Conservation (phyloP, 2,888 invertebrate species). For the Calameuta filiformis region DNA sequence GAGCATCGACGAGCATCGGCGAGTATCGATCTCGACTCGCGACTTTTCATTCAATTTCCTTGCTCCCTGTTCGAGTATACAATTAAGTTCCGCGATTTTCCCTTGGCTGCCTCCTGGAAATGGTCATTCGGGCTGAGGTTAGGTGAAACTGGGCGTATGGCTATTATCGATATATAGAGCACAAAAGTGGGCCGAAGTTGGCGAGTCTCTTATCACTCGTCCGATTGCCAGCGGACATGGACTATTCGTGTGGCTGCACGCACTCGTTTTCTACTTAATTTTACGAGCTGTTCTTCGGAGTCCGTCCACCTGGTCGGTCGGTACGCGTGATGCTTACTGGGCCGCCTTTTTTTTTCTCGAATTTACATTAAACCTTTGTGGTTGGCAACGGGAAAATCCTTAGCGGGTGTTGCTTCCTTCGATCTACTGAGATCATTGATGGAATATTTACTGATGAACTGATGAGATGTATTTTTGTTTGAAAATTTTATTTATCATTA, state of each 20-base stretch:
- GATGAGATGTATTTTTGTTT: neutral
- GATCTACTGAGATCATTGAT: neutral
- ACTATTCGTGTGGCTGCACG: no score
- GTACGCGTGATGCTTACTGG: neutral
- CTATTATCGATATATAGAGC: neutral
- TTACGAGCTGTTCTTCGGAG: neutral
- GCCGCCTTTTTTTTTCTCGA: neutral
- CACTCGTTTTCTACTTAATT: neutral
- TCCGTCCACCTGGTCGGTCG: neutral
- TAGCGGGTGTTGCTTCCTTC: no score
- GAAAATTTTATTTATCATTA: neutral
- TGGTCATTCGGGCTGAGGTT: neutral
- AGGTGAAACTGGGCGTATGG: neutral
- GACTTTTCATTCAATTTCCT: constrained; percentile 36
- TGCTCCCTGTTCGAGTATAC: neutral
- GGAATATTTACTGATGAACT: neutral
- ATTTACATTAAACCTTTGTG: neutral
- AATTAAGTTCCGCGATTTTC: neutral
- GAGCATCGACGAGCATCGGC: constrained; percentile 20
- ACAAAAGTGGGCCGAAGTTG: neutral
- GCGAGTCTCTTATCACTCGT: neutral
- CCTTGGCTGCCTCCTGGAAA: neutral
- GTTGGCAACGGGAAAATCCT: no score
- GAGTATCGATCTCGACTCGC: constrained; percentile 29
- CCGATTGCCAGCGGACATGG: neutral